Percentiles rank a stretch among this genome's conserved stretches.
phyloP scores from a whole-genome alignment of 2,888 invertebrate genomes.

The Idaea dimidiata region DNA sequence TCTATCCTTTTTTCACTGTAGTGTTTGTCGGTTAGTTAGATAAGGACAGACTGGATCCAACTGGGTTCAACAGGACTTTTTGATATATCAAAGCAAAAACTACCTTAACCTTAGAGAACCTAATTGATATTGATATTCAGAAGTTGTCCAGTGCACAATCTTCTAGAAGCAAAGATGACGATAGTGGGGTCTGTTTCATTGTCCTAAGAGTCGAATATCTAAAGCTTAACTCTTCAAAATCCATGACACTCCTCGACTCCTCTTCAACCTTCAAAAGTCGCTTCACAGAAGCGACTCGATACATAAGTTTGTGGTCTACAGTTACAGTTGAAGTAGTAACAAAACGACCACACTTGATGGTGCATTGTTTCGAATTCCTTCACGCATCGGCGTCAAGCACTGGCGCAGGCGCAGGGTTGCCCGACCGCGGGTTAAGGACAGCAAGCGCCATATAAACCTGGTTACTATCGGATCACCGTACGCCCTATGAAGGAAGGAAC shows the following conservation, averaged over 20 bases:
- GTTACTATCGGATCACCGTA: conserved; percentile 11
- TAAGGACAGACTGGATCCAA: too few relatives aligned
- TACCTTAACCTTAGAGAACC: too few relatives aligned
- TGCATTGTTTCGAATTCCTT: conserved; percentile 75
- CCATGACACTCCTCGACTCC: not conserved
- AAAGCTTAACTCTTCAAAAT: not conserved
- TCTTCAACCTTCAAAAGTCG: not conserved
- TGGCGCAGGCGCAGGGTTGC: conserved; percentile 6
- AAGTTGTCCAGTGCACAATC: too few relatives aligned
- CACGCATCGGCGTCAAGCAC: conserved; percentile 38
- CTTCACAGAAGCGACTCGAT: not conserved
- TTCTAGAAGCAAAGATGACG: too few relatives aligned
- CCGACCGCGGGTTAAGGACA: not conserved
- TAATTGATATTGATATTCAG: too few relatives aligned
- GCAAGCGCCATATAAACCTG: not conserved
- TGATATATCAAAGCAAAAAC: too few relatives aligned
- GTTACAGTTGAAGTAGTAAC: conserved; percentile 24
- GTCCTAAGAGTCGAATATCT: too few relatives aligned
- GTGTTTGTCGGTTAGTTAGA: too few relatives aligned
- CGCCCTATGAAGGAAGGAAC: conserved; percentile 20
- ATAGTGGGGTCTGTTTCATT: too few relatives aligned
- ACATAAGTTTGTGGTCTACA: not conserved
- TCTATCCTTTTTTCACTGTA: too few relatives aligned
- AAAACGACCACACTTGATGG: conserved; percentile 59
- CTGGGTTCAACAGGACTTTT: too few relatives aligned